Percentiles rank a stretch among this genome's conserved stretches.
phyloP scores from a whole-genome alignment of 2,888 invertebrate genomes.

The Rhamphomyia laevipes region DNA sequence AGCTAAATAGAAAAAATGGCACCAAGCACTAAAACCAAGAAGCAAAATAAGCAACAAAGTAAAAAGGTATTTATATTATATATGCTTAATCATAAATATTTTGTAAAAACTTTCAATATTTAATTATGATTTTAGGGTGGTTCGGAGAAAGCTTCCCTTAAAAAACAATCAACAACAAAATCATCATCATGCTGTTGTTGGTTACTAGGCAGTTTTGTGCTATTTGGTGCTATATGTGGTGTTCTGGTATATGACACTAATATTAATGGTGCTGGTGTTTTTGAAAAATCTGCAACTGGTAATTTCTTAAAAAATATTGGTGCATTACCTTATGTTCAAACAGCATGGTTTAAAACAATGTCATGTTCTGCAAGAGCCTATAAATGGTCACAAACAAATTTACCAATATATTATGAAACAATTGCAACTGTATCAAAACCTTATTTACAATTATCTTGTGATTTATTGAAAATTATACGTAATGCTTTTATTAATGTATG shows the following conservation, averaged over 20 bases:
- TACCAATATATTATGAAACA: conserved; percentile 52
- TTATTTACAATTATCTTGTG: conserved; percentile 47
- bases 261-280: conserved; percentile 51
- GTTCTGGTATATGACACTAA: conserved; percentile 54
- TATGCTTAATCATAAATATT: too few relatives aligned
- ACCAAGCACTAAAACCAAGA: conserved; percentile 35
- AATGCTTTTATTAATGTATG: conserved; percentile 43
- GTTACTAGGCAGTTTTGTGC: conserved; percentile 50
- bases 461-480: conserved; percentile 43
- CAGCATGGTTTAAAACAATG: conserved; percentile 48
- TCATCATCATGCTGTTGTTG: conserved; percentile 48
- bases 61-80: conserved; percentile 28
- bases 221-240: conserved; percentile 47
- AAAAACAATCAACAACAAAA: conserved; percentile 11
- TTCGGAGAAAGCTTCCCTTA: too few relatives aligned
- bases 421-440: conserved; percentile 39
- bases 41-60: conserved; percentile 31
- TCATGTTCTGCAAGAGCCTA: conserved; percentile 50
- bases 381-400: conserved; percentile 53
- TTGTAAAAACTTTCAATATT: too few relatives aligned
- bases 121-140: too few relatives aligned
- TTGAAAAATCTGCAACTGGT: conserved; percentile 57
- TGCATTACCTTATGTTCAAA: conserved; percentile 49
- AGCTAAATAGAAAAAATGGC: conserved; percentile 24
- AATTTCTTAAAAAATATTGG: conserved; percentile 53